phyloP scores from a whole-genome alignment of 2,797 vertebrate species.

The Spinus olivaceus region DNA sequence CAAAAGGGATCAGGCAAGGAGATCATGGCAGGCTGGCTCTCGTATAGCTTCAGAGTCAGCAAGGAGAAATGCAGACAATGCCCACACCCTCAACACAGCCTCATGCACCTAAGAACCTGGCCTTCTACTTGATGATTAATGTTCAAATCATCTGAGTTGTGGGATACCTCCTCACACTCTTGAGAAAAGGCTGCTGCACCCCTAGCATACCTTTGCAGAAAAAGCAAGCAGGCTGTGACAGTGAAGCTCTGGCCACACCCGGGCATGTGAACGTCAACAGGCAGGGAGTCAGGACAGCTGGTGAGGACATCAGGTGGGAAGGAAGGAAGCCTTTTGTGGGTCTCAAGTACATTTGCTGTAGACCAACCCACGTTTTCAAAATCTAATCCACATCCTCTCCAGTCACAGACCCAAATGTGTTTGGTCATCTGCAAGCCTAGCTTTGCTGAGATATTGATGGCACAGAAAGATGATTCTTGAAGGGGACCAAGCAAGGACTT shows the following conservation, averaged over 20 bases:
- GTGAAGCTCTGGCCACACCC: neutral
- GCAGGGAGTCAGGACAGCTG: neutral
- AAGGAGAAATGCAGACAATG: neutral
- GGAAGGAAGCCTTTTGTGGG: neutral
- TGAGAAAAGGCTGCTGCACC: neutral
- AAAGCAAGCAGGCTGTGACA: neutral
- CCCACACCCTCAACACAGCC: rapidly evolving
- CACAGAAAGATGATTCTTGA: neutral
- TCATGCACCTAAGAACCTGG: neutral
- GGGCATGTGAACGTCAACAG: rapidly evolving
- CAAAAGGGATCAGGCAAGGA: neutral
- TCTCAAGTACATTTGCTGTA: neutral
- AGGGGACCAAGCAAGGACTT: neutral
- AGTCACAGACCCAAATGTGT: neutral
- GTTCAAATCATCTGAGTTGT: neutral
- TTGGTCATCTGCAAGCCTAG: neutral
- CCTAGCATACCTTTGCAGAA: neutral
- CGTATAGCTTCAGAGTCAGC: neutral
- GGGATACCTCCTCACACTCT: neutral
- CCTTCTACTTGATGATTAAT: neutral
- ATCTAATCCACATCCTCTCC: neutral
- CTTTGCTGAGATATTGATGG: neutral
- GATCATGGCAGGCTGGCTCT: neutral
- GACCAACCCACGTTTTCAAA: neutral
- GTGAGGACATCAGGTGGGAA: neutral